Evolutionary conservation across 2,888 invertebrate genomes (phyloP).

Genomic region (Steinernema hermaphroditum): DNA sequence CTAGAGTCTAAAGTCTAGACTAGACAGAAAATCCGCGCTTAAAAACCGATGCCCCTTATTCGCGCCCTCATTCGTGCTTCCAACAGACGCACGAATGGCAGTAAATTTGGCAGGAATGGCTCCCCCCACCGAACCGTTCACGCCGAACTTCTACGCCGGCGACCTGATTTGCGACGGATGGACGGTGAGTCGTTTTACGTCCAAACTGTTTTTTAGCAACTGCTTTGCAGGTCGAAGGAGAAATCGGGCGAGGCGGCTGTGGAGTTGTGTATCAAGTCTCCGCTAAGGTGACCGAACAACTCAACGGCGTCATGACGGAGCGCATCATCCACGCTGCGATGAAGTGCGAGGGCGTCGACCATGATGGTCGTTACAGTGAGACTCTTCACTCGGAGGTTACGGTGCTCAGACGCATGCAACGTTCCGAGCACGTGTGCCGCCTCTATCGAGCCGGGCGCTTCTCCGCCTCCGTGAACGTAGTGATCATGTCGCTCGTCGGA

Average conservation of each 20-base stretch:
- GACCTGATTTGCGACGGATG: slow-evolving; percentile 29
- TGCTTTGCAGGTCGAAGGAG: slow-evolving; percentile 29
- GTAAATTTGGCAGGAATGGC: background rate
- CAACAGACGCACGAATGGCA: too few species aligned
- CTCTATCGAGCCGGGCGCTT: slow-evolving; percentile 42
- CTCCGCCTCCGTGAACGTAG: slow-evolving; percentile 44
- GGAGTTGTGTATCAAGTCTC: slow-evolving; percentile 52
- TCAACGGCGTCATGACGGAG: slow-evolving; percentile 45
- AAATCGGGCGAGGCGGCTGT: slow-evolving; percentile 57
- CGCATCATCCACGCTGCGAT: slow-evolving; percentile 41
- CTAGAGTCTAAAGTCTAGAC: too few species aligned
- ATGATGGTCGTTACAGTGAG: slow-evolving; percentile 26
- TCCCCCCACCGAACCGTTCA: background rate
- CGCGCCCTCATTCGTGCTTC: too few species aligned
- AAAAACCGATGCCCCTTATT: too few species aligned
- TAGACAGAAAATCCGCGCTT: too few species aligned
- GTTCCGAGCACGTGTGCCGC: slow-evolving; percentile 48
- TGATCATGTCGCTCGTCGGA: slow-evolving; percentile 54
- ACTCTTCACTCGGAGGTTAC: slow-evolving; percentile 34
- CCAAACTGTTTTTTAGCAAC: too few species aligned
- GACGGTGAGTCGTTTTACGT: too few species aligned
- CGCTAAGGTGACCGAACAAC: slow-evolving; percentile 37
- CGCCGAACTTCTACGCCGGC: slow-evolving; percentile 24
- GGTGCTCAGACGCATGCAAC: slow-evolving; percentile 44
- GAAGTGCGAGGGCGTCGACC: slow-evolving; percentile 50